Evolutionary conservation across 2,888 invertebrate species (phyloP).

Genomic region (Marronus borbonicus): DNA sequence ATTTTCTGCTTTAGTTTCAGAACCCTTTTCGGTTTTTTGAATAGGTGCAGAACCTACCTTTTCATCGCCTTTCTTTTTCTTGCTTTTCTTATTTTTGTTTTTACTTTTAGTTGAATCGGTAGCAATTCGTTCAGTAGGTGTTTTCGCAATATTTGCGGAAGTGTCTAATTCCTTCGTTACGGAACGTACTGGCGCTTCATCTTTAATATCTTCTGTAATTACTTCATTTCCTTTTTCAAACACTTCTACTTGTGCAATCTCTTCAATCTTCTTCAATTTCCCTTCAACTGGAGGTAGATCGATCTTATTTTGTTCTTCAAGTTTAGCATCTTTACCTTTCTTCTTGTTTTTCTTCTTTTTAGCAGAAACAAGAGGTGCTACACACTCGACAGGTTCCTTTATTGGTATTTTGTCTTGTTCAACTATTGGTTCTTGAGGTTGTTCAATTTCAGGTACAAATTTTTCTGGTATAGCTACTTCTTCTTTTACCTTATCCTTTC

Average conservation of each 20-base stretch:
- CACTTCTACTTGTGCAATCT: neutral
- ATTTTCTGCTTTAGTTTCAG: no score
- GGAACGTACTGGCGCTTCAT: neutral
- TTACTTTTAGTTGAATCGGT: neutral
- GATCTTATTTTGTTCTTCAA: conserved; percentile 8
- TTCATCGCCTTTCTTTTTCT: conserved; percentile 8
- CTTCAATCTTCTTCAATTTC: conserved; percentile 9
- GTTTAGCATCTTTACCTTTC: conserved; percentile 4
- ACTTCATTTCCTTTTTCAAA: neutral
- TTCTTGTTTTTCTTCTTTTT: conserved; percentile 38
- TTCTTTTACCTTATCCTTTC: conserved; percentile 34
- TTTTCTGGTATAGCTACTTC: conserved; percentile 28
- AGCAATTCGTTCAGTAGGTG: neutral
- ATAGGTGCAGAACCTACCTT: neutral
- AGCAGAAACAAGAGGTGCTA: neutral
- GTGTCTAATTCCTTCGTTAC: neutral
- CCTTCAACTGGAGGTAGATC: conserved; percentile 23
- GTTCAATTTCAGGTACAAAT: conserved; percentile 4
- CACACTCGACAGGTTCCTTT: neutral
- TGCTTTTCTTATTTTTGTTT: conserved; percentile 36
- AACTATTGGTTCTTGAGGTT: neutral
- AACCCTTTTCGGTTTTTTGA: no score
- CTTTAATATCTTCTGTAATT: neutral
- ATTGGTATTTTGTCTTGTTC: neutral
- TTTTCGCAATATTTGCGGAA: neutral